Conservation (phyloP, 2,888 invertebrate species). For the Reticulitermes lucifugus region DNA sequence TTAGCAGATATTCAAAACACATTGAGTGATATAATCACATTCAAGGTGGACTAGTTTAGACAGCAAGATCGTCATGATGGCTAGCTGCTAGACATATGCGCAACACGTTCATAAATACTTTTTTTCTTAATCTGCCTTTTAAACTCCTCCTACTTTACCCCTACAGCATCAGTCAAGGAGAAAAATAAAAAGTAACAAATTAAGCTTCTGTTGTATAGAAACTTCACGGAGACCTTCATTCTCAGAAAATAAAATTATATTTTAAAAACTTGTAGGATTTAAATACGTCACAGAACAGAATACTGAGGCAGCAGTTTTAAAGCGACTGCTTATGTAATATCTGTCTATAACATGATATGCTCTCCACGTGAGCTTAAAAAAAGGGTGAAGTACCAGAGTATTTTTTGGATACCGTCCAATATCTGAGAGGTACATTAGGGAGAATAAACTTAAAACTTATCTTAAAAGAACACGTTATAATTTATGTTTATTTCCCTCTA, state of each 20-base stretch:
- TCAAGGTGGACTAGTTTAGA: constrained; percentile 19
- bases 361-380: no score
- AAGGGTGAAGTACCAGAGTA: no score
- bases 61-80: neutral
- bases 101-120: neutral
- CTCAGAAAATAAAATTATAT: neutral
- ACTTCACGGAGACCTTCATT: neutral
- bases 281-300: no score
- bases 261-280: neutral
- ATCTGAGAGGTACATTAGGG: no score
- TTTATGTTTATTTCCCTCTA: no score
- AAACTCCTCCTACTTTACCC: neutral
- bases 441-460: no score
- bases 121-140: neutral
- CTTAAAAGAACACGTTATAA: no score
- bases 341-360: no score
- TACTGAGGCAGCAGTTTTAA: neutral
- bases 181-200: neutral
- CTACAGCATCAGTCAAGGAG: neutral
- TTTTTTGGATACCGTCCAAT: no score
- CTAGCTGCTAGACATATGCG: neutral
- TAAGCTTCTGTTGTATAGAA: neutral
- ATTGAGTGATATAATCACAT: neutral
- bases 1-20: neutral
- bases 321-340: no score